Evolutionary conservation across 1,140 invertebrate species (phyloP).

Genomic region (Ladona fulva): DNA sequence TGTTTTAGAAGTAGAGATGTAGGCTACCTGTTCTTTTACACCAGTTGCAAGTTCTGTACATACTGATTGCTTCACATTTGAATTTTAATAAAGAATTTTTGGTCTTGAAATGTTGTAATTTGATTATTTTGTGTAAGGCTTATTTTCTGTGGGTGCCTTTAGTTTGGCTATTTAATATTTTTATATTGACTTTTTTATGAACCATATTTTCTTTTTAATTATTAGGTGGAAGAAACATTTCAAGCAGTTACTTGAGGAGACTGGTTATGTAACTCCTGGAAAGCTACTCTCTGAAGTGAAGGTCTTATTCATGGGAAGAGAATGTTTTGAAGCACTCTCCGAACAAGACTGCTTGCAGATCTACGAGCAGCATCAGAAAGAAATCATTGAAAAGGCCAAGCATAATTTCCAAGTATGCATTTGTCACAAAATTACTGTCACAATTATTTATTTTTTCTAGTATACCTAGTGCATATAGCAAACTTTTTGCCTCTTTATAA

Average conservation of each 20-base stretch:
- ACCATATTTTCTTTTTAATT: constrained; percentile 19
- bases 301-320: constrained; percentile 88
- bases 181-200: not conserved
- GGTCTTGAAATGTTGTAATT: too few species aligned
- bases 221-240: constrained; percentile 83
- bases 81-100: too few species aligned
- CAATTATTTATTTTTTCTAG: too few species aligned
- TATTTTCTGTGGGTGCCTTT: too few species aligned
- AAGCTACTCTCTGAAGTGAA: constrained; percentile 86
- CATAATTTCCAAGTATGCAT: constrained; percentile 71
- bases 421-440: too few species aligned
- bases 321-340: constrained; percentile 86
- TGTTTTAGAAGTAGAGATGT: not conserved
- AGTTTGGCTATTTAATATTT: too few species aligned
- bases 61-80: not conserved
- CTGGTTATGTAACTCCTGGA: constrained; percentile 87
- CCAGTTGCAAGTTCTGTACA: not conserved
- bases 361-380: constrained; percentile 89
- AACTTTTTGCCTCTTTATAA: too few species aligned
- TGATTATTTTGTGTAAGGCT: too few species aligned
- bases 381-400: constrained; percentile 84
- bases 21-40: not conserved
- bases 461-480: too few species aligned
- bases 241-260: constrained; percentile 86
- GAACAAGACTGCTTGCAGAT: constrained; percentile 86